Evolutionary conservation across 1,140 invertebrate species (phyloP).

Genomic region (Brachionus calyciflorus): DNA sequence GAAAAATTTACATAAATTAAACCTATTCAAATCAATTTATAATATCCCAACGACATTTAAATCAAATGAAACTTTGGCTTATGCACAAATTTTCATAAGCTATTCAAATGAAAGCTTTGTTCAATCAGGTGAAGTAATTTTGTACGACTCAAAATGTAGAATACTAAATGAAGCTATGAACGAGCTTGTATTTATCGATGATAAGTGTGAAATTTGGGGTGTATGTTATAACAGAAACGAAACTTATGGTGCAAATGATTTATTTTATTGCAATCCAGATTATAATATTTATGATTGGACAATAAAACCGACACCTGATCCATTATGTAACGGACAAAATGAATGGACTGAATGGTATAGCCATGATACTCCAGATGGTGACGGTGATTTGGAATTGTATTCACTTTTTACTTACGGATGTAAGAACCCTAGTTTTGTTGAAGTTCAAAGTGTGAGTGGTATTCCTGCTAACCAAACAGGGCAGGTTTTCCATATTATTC

Average conservation of each 20-base stretch:
- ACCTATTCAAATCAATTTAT: slow-evolving; percentile 7
- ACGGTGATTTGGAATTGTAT: slow-evolving; percentile 28
- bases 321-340: slow-evolving; percentile 31
- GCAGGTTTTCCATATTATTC: not conserved
- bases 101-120: not conserved
- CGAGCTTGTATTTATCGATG: too few species aligned
- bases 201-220: slow-evolving; percentile 42
- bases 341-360: slow-evolving; percentile 28
- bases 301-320: not conserved
- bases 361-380: not conserved
- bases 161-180: not conserved
- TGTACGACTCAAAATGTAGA: slow-evolving; percentile 38
- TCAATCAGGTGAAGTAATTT: not conserved
- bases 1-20: not conserved
- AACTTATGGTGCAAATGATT: not conserved
- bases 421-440: not conserved
- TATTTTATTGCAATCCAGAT: slow-evolving; percentile 34
- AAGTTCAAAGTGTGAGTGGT: slow-evolving; percentile 14
- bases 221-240: slow-evolving; percentile 22
- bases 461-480: slow-evolving; percentile 6
- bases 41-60: not conserved
- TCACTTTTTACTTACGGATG: not conserved
- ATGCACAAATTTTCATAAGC: not conserved
- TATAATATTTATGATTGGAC: not conserved
- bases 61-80: not conserved